Base-by-base conservation (phyloP, 1,140 invertebrate genomes). In the Drosophila insularis region DNA sequence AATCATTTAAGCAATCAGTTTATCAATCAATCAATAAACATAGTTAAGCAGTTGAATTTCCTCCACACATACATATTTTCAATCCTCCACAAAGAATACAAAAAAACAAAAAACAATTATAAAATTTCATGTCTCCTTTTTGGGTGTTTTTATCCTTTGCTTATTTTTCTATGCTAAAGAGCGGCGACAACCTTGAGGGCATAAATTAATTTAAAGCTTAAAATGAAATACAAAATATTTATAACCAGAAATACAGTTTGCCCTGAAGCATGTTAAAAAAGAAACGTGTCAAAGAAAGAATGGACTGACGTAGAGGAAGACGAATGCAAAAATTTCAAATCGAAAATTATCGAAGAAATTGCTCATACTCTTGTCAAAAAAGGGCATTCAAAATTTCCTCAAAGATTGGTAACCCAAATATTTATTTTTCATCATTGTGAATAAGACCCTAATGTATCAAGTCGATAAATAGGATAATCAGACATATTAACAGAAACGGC, bases 121-220 rank as follows among this genome's bases (percentile, higher is more conserved):
- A 11, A 55, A n/a, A n/a, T 3, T 11, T 56, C 10, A 1, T 31
- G 4, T 32, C 3, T 10, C 17, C 7, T 17, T 8, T 55, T 11
- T 17, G 19, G 1, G 2, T 13, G 19, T 55, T 14, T 35, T 54
- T 31, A 27, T 54, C 19, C 4, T 32, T 35, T 35, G n/a, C 3
- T 58, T 17, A 5, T 17, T 39, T 55, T 11, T 11, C 71, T 65
- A 66, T 58, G 59, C 43, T 17, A 21, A 50, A 50, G 43, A 19
- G 21, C 71, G 6, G 14, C 27, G 56, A 62, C 27, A 70, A 55
- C 55, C 71, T 74, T 32, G 59, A 32, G 78, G 76, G 43, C 63
- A 67, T 61, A 66, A 80, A 80, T 79, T 80, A 80, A 80, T 80
- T 79, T 80, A 46, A 71, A 59, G 63, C 68, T 65, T 62, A 74